phyloP scores from a whole-genome alignment of 2,797 vertebrate genomes.

The Sebastes cheni region DNA sequence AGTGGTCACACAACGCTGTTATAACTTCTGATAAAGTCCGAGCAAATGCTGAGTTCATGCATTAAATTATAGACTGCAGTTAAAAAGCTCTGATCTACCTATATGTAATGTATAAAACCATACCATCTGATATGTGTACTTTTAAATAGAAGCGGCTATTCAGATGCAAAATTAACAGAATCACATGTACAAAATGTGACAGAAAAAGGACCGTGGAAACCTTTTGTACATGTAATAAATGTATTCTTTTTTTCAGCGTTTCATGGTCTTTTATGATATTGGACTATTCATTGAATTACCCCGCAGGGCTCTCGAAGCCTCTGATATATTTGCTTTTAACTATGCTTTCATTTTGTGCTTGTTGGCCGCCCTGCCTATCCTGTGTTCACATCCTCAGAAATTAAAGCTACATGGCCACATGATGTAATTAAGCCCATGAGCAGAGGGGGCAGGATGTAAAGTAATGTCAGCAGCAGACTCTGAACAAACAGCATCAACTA shows the following conservation, averaged over 20 bases:
- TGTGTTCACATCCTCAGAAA: neutral
- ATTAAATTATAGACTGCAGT: neutral
- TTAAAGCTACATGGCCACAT: neutral
- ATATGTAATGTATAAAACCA: neutral
- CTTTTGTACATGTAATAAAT: too few relatives aligned
- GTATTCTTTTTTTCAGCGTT: too few relatives aligned
- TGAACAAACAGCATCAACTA: neutral
- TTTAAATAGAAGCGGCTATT: neutral
- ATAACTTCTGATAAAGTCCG: neutral
- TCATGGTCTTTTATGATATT: neutral
- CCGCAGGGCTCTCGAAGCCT: neutral
- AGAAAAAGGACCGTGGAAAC: too few relatives aligned
- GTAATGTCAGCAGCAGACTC: neutral
- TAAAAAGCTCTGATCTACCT: neutral
- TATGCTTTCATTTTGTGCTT: neutral
- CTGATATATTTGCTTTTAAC: neutral
- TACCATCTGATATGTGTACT: neutral
- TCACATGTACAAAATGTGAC: neutral
- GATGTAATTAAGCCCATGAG: neutral
- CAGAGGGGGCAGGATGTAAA: neutral
- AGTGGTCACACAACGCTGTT: neutral
- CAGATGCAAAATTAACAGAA: neutral
- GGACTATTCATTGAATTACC: neutral
- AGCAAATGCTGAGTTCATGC: neutral
- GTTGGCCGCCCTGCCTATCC: neutral